Evolutionary conservation across 1,140 invertebrate species (phyloP), one percentile per base, ranked within the genome.

Genomic region (Apis mellifera): DNA sequence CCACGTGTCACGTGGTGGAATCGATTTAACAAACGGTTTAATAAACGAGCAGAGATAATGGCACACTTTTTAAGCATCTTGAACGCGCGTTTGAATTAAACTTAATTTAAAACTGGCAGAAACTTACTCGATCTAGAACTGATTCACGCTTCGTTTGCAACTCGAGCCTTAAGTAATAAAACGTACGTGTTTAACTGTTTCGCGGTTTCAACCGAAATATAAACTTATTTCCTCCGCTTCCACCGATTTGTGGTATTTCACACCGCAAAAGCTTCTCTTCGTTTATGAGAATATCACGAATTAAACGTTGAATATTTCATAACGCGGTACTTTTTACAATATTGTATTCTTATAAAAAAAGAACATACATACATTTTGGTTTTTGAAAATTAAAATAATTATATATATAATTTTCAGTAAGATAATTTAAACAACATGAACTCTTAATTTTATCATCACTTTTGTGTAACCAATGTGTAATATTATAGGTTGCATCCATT

Each of bases 121-220:
- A 80, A 80, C 78, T 70, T 74, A 80, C 52, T 65, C 70, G 21
- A 80, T 80, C 70, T 74, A 73, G 70, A 73, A 80, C 8, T 52
- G 23, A 80, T 74, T 74, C n/a, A n/a, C 59, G 59, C n/a, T 23
- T 65, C 9, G 4, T 19, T 9, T 60, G 50, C 7, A 26, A 21
- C 15, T n/a, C 15, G 32, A 59, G 21, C 9, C 21, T 32, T 15
- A n/a, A n/a, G 4, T 17, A 21, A 52, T 32, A 52, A 48, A 79
- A 73, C 13, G 32, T 42, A 7, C 8, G 9, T 32, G 13, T 55
- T 42, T 60, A 12, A 48, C 26, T 19, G 32, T 19, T 13, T 32
- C 26, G 19, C n/a, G 3, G 5, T n/a, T 21, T 11, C 19, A 17
- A 54, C 1, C 50, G 3, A 50, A 69, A 23, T 23, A 15, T 21